These are phyloP conservation scores for Seladonia tumulorum DNA, from an alignment of 2,888 invertebrate species.

Conservation along the genomic window DNA sequence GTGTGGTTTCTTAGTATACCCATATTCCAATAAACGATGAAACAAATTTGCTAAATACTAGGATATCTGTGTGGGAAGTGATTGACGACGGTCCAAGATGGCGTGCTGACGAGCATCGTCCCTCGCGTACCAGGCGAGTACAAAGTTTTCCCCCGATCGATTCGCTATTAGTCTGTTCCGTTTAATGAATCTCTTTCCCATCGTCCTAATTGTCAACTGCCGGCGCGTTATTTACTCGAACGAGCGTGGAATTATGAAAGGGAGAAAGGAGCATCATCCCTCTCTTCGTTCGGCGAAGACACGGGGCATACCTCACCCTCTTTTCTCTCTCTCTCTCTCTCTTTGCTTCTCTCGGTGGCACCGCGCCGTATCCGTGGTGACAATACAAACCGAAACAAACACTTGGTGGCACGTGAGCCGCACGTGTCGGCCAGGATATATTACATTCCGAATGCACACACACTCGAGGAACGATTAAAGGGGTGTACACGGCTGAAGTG, in stretches of 20 bases:
- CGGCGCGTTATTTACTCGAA: conserved; percentile 76
- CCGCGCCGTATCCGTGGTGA: conserved; percentile 81
- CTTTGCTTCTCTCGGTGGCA: conserved; percentile 14
- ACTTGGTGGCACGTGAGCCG: conserved; percentile 83
- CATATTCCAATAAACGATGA: no score
- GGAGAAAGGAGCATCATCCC: conserved; percentile 64
- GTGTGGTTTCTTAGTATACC: no score
- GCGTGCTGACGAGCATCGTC: not conserved
- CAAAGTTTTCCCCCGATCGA: conserved; percentile 30
- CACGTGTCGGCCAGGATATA: conserved; percentile 85
- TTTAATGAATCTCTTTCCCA: conserved; percentile 72
- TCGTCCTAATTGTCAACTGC: conserved; percentile 72
- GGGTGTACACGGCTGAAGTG: conserved; percentile 72
- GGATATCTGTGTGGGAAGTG: not conserved
- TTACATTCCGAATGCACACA: conserved; percentile 84
- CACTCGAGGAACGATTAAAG: conserved; percentile 82
- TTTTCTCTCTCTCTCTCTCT: not conserved
- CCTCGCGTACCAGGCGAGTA: not conserved
- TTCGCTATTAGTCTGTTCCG: conserved; percentile 30
- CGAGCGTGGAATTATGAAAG: conserved; percentile 76
- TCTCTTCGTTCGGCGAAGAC: not conserved
- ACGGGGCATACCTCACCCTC: conserved; percentile 36
- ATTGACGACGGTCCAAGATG: not conserved
- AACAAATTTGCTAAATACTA: not conserved
- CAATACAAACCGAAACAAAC: conserved; percentile 85